phyloP scores from a whole-genome alignment of 2,888 invertebrate species.

The Xanthia togata region DNA sequence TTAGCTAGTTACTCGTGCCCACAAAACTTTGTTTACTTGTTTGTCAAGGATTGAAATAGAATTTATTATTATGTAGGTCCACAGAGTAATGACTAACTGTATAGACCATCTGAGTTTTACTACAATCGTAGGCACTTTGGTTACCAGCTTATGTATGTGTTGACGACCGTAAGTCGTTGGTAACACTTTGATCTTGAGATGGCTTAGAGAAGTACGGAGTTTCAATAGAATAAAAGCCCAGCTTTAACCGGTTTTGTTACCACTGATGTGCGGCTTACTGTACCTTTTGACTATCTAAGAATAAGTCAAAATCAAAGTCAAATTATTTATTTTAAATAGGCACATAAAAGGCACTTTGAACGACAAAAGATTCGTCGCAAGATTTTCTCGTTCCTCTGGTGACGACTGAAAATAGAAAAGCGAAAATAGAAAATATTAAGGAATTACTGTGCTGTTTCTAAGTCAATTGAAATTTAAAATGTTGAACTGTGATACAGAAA shows the following conservation, averaged over 20 bases:
- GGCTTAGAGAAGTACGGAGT: too few species aligned
- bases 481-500: background rate
- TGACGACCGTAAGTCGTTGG: background rate
- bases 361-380: too few species aligned
- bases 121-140: background rate
- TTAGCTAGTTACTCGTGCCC: conserved; percentile 43
- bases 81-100: background rate
- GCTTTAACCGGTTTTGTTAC: too few species aligned
- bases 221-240: too few species aligned
- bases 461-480: background rate
- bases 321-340: too few species aligned
- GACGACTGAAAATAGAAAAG: background rate
- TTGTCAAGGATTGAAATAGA: conserved; percentile 6
- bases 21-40: conserved; percentile 10
- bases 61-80: background rate
- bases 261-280: too few species aligned
- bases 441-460: too few species aligned
- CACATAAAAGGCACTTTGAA: too few species aligned
- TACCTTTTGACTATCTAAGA: background rate
- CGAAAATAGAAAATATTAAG: too few species aligned
- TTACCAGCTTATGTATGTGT: background rate
- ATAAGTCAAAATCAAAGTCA: background rate
- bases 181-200: background rate
- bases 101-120: background rate
- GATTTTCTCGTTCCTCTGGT: background rate